These are phyloP conservation scores for Eufriesea mexicana DNA, from an alignment of 1,140 invertebrate species.

Conservation along the genomic window DNA sequence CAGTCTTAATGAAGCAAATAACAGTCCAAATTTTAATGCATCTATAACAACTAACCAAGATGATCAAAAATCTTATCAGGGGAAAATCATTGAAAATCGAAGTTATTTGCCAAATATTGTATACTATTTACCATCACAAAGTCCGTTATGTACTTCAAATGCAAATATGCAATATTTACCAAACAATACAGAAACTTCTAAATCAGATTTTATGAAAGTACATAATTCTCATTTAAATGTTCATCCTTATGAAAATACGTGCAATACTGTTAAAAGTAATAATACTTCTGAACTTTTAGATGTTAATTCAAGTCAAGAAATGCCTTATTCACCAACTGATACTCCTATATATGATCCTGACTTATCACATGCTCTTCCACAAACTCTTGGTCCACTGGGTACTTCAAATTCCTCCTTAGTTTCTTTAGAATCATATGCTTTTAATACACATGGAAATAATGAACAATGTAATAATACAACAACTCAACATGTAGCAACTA, in stretches of 20 bases:
- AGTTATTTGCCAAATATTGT: constrained; percentile 27
- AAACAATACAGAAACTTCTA: constrained; percentile 49
- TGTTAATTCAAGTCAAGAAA: constrained; percentile 47
- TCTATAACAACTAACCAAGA: constrained; percentile 15
- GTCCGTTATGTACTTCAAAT: constrained; percentile 25
- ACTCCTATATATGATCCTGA: constrained; percentile 59
- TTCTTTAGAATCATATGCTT: constrained; percentile 4
- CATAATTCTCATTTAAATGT: constrained; percentile 10
- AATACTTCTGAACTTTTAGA: background rate
- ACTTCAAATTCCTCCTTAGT: constrained; percentile 2
- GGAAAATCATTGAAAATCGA: constrained; percentile 39
- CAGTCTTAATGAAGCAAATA: constrained; percentile 44
- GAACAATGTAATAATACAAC: constrained; percentile 9
- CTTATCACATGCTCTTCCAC: constrained; percentile 27
- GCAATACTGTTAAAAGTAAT: background rate
- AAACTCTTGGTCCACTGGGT: constrained; percentile 9
- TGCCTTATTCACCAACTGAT: constrained; percentile 72
- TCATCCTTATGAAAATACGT: background rate
- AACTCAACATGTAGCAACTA: background rate
- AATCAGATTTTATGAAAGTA: constrained; percentile 18
- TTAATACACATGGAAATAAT: background rate
- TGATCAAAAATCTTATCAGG: constrained; percentile 20
- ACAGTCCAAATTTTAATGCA: constrained; percentile 29
- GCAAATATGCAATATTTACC: constrained; percentile 64
- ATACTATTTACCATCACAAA: constrained; percentile 4